A percentile compares a stretch with the other conserved stretches of the same genome.
phyloP scores from a whole-genome alignment of 2,113 vertebrate species.

The Pteronura brasiliensis region DNA sequence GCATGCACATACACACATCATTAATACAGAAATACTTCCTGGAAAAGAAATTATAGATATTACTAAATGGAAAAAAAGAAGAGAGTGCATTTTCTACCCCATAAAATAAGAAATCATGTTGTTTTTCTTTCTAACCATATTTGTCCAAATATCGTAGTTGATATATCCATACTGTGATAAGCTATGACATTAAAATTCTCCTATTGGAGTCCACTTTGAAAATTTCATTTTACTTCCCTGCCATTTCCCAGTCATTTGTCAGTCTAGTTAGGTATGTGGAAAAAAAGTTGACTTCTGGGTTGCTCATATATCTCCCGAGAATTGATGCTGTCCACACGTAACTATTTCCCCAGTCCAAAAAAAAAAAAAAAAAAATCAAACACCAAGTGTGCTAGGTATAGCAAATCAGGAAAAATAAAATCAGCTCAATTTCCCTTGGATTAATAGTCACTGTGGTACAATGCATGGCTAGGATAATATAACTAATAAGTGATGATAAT shows the following conservation, averaged over 20 bases:
- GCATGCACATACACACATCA: not conserved
- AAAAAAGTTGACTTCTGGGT: not conserved
- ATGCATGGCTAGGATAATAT: not conserved
- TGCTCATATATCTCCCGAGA: not conserved
- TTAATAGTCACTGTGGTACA: not conserved
- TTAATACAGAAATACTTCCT: not conserved
- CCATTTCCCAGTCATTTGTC: not conserved
- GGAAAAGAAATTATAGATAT: not conserved
- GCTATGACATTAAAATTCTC: slow-evolving; percentile 42
- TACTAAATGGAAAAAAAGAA: not conserved
- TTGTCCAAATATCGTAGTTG: slow-evolving; percentile 28
- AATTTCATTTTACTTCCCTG: slow-evolving; percentile 28
- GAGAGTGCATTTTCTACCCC: not conserved
- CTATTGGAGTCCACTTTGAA: not conserved
- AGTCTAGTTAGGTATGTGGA: not conserved
- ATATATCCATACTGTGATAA: not conserved
- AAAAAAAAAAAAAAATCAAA: not conserved
- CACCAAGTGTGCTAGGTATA: not conserved
- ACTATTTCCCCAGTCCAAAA: not conserved
- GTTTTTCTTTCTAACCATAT: slow-evolving; percentile 1
- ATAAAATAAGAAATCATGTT: slow-evolving; percentile 33
- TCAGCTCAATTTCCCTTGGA: not conserved
- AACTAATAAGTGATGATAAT: not conserved
- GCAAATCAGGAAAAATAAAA: slow-evolving; percentile 7
- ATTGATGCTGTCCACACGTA: not conserved